Base-by-base conservation (phyloP, 2,888 invertebrate genomes). In the Palloptera scutellata region DNA sequence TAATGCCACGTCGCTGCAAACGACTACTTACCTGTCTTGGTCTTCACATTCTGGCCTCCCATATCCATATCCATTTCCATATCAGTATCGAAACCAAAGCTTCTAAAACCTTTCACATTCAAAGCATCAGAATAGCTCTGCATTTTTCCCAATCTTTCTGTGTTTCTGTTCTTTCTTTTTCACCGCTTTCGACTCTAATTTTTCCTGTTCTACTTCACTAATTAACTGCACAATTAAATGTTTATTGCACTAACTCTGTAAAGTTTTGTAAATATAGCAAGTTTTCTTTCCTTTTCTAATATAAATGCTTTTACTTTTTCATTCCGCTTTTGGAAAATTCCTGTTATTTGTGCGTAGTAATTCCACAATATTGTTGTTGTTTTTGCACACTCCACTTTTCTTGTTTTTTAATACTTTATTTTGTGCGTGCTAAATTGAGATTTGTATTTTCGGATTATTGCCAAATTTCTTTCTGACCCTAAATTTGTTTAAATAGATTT, bases 41-140 rank as follows among this genome's bases (percentile, higher is more conserved):
- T 76, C 77, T 79, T 81, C 70, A 67, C 68, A 64, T 68, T 69
- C 54, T 66, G 70, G 53, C 73, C 63, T 40, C 74, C 78, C 72
- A 74, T 73, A 60, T 83, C 82, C 80, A 83, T 81, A 63, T 83
- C 83, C 82, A 83, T 83, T 74, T 84, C 85, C 76, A 85, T 82
- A 73, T 85, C 85, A 45, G 82, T 80, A 74, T 85, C 85, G 71
- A 85, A 85, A 61, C 83, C 84, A 73, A 84, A 85, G 75, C 83
- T 84, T 68, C 81, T 80, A 64, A 81, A 82, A 57, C 83, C 80
- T 70, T 79, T 79, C 62, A 78, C 81, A 70, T 78, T 82, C 40
- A 81, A 70, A 72, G 83, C 83, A 76, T 83, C 83, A 60, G 79
- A 76, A 74, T 83, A 83, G 73, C 77, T 82, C 77, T 83, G 83